These are phyloP conservation scores for Aspidiotus destructor DNA, from an alignment of 2,888 invertebrate genomes.

Conservation along the genomic window DNA sequence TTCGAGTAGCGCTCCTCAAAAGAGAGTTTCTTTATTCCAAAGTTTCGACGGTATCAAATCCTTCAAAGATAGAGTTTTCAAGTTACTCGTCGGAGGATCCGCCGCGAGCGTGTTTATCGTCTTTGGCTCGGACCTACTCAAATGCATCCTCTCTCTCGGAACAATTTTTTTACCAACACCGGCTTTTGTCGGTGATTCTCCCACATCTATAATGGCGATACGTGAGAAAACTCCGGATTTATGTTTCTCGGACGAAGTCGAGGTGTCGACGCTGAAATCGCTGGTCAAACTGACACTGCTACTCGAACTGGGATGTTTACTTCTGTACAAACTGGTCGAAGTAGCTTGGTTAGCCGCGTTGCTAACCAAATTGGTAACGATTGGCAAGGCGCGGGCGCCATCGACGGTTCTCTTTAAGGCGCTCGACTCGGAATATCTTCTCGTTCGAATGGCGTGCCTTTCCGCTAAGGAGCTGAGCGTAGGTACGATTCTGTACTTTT, in stretches of 20 bases:
- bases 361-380: conserved; percentile 20
- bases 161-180: background rate
- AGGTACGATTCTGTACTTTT: conserved; percentile 27
- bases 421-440: conserved; percentile 27
- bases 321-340: conserved; percentile 16
- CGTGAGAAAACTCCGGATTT: conserved; percentile 14
- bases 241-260: conserved; percentile 17
- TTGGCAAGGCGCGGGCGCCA: background rate
- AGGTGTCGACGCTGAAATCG: conserved; percentile 19
- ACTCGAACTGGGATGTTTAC: conserved; percentile 5
- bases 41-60: conserved; percentile 10
- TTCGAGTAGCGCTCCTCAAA: background rate
- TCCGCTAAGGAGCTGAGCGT: background rate
- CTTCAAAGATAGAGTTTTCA: conserved; percentile 17
- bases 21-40: conserved; percentile 21
- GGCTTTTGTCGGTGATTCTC: conserved; percentile 10
- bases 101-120: conserved; percentile 15
- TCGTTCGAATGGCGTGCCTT: background rate
- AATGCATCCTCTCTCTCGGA: conserved; percentile 9
- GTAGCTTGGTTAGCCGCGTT: conserved; percentile 11
- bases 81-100: background rate
- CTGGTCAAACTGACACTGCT: conserved; percentile 26
- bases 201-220: conserved; percentile 23
- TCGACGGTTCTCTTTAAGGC: background rate
- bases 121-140: conserved; percentile 26